Percentiles rank a stretch among this genome's conserved stretches.
Evolutionary conservation across 2,113 vertebrate species (phyloP).

Genomic region (Hipposideros armiger): DNA sequence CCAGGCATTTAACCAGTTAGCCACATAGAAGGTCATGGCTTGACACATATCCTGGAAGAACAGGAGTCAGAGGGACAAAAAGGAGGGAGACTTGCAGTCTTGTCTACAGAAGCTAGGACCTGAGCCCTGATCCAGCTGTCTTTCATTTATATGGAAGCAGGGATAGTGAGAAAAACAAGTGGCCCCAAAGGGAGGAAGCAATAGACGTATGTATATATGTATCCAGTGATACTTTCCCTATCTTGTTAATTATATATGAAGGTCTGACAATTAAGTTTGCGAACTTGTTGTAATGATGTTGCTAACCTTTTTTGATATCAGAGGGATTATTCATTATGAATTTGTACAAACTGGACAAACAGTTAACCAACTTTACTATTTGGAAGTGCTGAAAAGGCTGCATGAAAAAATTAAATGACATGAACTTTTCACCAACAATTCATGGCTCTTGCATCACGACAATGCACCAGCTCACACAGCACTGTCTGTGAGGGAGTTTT

Average conservation of each 20-base stretch:
- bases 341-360: no score
- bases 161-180: not conserved
- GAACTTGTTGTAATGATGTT: no score
- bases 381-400: no score
- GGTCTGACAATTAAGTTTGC: no score
- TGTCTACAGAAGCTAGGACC: not conserved
- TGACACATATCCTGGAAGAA: not conserved
- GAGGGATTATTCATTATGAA: no score
- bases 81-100: not conserved
- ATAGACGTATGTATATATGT: not conserved
- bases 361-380: no score
- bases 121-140: not conserved
- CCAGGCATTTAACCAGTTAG: not conserved
- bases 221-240: not conserved
- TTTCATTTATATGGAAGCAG: not conserved
- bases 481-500: no score
- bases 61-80: not conserved
- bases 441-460: no score
- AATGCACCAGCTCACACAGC: no score
- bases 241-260: not conserved
- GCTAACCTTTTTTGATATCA: no score
- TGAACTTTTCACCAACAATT: no score
- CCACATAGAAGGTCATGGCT: not conserved
- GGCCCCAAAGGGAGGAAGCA: not conserved
- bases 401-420: no score